Conservation (phyloP, 1,140 invertebrate genomes). For the Subanguina moxae region DNA sequence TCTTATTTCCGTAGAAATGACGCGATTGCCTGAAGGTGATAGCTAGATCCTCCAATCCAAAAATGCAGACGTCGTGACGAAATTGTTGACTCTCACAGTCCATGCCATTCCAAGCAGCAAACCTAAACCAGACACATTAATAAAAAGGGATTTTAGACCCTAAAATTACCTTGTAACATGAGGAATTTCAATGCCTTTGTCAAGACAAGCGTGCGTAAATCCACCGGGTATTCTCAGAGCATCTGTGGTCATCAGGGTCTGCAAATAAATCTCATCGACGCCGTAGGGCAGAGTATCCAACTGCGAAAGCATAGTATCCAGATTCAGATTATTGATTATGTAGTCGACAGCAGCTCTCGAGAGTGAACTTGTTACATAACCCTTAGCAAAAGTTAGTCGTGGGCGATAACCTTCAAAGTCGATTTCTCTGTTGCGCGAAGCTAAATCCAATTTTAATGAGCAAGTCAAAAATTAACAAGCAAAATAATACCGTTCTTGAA, state of each 20-base stretch:
- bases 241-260: background rate
- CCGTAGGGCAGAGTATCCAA: background rate
- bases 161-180: slow-evolving; percentile 5
- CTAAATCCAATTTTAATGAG: background rate
- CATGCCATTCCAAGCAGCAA: background rate
- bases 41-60: background rate
- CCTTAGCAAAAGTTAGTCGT: background rate
- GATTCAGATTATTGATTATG: background rate
- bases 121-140: background rate
- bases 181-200: slow-evolving; percentile 4
- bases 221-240: background rate
- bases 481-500: background rate
- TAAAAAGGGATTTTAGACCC: background rate
- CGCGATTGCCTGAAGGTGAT: background rate
- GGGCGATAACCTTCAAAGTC: background rate
- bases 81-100: background rate
- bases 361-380: background rate
- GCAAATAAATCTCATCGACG: background rate
- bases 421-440: background rate
- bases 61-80: background rate
- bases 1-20: background rate
- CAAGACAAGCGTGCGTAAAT: background rate
- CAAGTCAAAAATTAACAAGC: background rate
- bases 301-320: background rate
- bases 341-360: slow-evolving; percentile 1